Conservation (phyloP, 2,888 invertebrate species). For the Diachrysia chrysitis region DNA sequence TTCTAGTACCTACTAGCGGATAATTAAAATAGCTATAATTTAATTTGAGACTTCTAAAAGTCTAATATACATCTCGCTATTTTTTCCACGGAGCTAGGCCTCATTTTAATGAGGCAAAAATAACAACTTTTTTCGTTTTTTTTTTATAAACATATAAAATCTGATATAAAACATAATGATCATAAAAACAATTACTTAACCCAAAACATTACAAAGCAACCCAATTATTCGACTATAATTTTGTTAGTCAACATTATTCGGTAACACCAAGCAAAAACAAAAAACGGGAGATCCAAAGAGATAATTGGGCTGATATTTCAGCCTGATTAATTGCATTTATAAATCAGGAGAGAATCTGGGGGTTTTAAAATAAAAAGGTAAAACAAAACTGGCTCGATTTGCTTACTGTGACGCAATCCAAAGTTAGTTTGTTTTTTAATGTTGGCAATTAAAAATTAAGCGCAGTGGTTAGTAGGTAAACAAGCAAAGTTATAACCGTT, state of each 20-base stretch:
- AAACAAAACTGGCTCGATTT: slow-evolving; percentile 67
- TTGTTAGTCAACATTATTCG: slow-evolving; percentile 27
- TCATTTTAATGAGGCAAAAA: too few species aligned
- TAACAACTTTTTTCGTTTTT: too few species aligned
- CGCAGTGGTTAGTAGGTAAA: background rate
- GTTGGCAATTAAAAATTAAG: slow-evolving; percentile 11
- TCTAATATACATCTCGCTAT: too few species aligned
- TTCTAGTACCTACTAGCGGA: too few species aligned
- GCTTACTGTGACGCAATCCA: slow-evolving; percentile 40
- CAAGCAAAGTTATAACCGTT: background rate
- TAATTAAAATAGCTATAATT: too few species aligned
- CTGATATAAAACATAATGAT: background rate
- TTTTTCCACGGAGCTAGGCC: too few species aligned
- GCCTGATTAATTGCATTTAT: slow-evolving; percentile 80
- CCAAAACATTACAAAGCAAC: background rate
- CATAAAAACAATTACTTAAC: background rate
- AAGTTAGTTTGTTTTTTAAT: slow-evolving; percentile 18
- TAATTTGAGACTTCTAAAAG: too few species aligned
- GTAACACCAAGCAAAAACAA: slow-evolving; percentile 55
- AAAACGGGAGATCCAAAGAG: slow-evolving; percentile 71
- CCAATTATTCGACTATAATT: slow-evolving; percentile 25
- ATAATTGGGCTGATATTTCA: slow-evolving; percentile 83
- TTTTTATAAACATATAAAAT: too few species aligned
- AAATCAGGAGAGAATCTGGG: slow-evolving; percentile 72
- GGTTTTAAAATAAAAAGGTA: slow-evolving; percentile 73